Conservation (phyloP, 1,140 invertebrate genomes). For the Bombus fervidus region DNA sequence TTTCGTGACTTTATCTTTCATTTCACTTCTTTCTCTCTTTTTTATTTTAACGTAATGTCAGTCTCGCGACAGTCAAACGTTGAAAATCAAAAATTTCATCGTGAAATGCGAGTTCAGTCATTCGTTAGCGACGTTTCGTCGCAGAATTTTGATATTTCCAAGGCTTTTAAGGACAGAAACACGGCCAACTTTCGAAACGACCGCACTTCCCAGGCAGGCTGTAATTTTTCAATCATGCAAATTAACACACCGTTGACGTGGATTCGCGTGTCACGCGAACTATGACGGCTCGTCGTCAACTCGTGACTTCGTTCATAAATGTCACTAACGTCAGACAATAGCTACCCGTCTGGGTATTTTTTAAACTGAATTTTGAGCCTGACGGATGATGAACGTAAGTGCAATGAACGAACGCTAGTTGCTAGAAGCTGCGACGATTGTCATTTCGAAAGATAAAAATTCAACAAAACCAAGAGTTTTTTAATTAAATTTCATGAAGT, state of each 20-base stretch:
- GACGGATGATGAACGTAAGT: conserved; percentile 13
- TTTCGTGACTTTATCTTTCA: too few species aligned
- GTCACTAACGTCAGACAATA: conserved; percentile 26
- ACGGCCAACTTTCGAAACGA: neutral
- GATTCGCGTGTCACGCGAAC: conserved; percentile 20
- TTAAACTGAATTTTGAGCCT: conserved; percentile 23
- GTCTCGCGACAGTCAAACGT: neutral
- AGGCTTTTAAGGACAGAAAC: neutral
- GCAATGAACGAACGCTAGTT: neutral
- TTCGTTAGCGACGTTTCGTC: neutral
- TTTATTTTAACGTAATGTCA: neutral
- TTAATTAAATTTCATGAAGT: neutral
- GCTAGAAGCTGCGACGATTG: neutral
- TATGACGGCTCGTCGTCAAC: neutral
- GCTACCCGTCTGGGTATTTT: conserved; percentile 14
- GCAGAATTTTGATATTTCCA: neutral
- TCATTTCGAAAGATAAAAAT: neutral
- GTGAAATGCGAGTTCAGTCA: neutral
- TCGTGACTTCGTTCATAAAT: conserved; percentile 41
- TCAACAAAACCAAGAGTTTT: neutral
- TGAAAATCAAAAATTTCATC: neutral
- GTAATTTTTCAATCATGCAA: conserved; percentile 49
- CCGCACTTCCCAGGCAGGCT: neutral
- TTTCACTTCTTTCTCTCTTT: too few species aligned
- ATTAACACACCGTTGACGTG: conserved; percentile 28